Percentiles rank a stretch among this genome's conserved stretches.
Conservation (phyloP, 2,113 vertebrate genomes). For the Lates calcarifer region DNA sequence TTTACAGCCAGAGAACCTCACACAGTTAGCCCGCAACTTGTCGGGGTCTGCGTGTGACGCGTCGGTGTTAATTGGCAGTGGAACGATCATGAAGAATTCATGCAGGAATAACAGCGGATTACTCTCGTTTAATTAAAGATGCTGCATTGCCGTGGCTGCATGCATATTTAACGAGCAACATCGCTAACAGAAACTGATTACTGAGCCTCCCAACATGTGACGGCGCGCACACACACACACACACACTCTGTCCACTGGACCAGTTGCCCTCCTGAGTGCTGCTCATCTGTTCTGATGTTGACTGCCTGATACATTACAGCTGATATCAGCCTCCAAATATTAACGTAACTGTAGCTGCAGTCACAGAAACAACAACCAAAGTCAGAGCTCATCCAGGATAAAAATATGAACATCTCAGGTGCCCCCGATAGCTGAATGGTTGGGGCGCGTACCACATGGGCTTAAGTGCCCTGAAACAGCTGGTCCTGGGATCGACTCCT, state of each 20-base stretch:
- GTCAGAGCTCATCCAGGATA: slow-evolving; percentile 1
- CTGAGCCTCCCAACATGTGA: slow-evolving; percentile 56
- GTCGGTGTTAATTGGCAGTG: slow-evolving; percentile 72
- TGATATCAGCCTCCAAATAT: slow-evolving; percentile 40
- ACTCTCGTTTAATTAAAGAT: slow-evolving; percentile 81
- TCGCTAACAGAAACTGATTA: slow-evolving; percentile 71
- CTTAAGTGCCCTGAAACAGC: too few relatives aligned
- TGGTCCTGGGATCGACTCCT: too few relatives aligned
- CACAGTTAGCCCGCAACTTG: slow-evolving; percentile 12
- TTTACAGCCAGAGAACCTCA: neutral
- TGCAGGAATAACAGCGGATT: slow-evolving; percentile 77
- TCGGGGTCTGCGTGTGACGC: slow-evolving; percentile 1
- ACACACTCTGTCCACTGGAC: slow-evolving; percentile 5
- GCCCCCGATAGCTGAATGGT: too few relatives aligned
- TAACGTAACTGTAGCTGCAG: neutral
- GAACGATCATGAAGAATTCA: slow-evolving; percentile 79
- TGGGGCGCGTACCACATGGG: too few relatives aligned
- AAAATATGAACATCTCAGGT: slow-evolving; percentile 28
- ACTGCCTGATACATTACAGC: slow-evolving; percentile 21
- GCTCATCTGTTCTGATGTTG: slow-evolving; percentile 28
- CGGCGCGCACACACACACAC: neutral
- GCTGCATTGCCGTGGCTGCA: slow-evolving; percentile 65
- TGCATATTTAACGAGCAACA: slow-evolving; percentile 79
- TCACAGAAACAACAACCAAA: neutral
- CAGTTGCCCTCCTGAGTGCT: slow-evolving; percentile 7